Percentiles rank a stretch among this genome's conserved stretches.
phyloP scores from a whole-genome alignment of 2,113 vertebrate genomes.

The Leptodactylus fuscus region DNA sequence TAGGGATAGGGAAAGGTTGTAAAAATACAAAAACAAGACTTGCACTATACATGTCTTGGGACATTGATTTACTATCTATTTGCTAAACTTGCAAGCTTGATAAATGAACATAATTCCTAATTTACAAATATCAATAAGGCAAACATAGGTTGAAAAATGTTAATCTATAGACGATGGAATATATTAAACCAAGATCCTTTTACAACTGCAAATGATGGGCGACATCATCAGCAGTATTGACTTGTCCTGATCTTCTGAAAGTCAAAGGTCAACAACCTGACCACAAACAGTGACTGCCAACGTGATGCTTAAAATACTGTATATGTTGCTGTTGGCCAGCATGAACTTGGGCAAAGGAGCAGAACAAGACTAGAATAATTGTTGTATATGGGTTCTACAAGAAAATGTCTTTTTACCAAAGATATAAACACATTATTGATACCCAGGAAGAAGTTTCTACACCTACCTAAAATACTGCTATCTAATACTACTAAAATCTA shows the following conservation, averaged over 20 bases:
- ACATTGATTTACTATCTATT: too few species aligned
- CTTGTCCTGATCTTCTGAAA: slow-evolving; percentile 47
- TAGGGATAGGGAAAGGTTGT: too few species aligned
- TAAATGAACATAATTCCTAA: neutral
- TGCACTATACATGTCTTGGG: too few species aligned
- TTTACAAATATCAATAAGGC: neutral
- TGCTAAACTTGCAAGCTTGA: neutral
- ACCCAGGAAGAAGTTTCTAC: neutral
- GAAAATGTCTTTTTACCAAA: neutral
- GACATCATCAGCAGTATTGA: slow-evolving; percentile 45
- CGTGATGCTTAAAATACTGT: slow-evolving; percentile 7
- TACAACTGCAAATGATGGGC: slow-evolving; percentile 11
- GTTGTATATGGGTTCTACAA: neutral
- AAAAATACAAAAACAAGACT: too few species aligned
- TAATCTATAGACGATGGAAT: neutral
- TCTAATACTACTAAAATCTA: too few species aligned
- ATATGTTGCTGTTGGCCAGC: neutral
- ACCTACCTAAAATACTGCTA: too few species aligned
- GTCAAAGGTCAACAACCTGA: slow-evolving; percentile 45
- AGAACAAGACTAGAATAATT: neutral
- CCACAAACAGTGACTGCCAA: slow-evolving; percentile 34
- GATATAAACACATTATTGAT: neutral
- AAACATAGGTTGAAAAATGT: neutral
- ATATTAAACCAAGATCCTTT: neutral
- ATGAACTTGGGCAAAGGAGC: neutral